Evolutionary conservation across 2,797 vertebrate species (phyloP).

Genomic region (Rhadinocentrus ornatus): DNA sequence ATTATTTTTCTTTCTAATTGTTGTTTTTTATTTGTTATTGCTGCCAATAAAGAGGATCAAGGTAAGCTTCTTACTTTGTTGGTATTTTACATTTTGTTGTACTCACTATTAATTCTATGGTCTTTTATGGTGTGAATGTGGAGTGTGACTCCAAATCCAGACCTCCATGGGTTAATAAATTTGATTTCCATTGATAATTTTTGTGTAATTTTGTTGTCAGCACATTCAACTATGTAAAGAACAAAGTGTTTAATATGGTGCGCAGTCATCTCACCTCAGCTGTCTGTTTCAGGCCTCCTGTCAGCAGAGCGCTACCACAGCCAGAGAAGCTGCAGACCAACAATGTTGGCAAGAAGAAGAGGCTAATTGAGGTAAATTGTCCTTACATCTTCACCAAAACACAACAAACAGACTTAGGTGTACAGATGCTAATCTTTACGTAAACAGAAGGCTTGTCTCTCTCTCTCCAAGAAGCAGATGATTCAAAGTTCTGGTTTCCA

Average conservation of each 20-base stretch:
- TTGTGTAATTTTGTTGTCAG: no score
- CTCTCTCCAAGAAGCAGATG: conserved; percentile 6
- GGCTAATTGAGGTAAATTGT: conserved; percentile 90
- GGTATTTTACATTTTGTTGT: neutral
- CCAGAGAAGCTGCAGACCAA: conserved; percentile 99
- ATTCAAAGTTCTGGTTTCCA: conserved; percentile 32
- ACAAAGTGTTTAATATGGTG: no score
- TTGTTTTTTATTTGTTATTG: conserved; percentile 75
- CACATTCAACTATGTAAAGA: no score
- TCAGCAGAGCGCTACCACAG: conserved; percentile 95
- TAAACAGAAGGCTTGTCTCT: conserved; percentile 7
- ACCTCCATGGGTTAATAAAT: no score
- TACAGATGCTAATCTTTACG: neutral
- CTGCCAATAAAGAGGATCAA: conserved; percentile 95
- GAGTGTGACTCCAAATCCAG: no score
- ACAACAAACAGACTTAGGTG: neutral
- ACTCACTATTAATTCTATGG: neutral
- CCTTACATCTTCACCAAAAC: conserved; percentile 9
- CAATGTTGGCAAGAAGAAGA: conserved; percentile 98
- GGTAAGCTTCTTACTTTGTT: conserved; percentile 81
- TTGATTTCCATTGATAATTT: no score
- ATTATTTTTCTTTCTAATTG: conserved; percentile 63
- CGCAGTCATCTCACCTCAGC: conserved; percentile 78
- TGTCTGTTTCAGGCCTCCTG: conserved; percentile 94
- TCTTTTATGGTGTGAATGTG: no score